Conservation (phyloP, 2,888 invertebrate genomes). For the Eupeodes latifasciatus region DNA sequence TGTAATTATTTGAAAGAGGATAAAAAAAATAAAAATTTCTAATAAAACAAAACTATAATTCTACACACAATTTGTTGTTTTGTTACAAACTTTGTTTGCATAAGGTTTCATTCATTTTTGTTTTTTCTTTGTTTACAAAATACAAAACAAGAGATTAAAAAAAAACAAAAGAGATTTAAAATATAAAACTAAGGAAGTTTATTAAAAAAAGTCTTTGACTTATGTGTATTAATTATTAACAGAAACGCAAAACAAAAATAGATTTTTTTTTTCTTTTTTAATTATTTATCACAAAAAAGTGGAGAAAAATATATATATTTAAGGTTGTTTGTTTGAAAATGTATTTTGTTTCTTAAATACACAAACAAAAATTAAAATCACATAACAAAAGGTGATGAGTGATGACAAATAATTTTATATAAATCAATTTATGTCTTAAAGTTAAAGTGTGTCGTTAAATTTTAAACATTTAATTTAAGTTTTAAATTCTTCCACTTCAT, state of each 20-base stretch:
- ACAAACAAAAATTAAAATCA: constrained; percentile 26
- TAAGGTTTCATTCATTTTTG: neutral
- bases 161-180: constrained; percentile 17
- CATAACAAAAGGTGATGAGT: constrained; percentile 17
- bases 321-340: neutral
- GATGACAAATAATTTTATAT: constrained; percentile 21
- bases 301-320: constrained; percentile 24
- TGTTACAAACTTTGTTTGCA: constrained; percentile 38
- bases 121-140: neutral
- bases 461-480: constrained; percentile 11
- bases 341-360: constrained; percentile 6
- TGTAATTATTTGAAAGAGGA: constrained; percentile 5
- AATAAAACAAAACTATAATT: no score
- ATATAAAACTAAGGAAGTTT: constrained; percentile 24
- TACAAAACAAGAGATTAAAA: constrained; percentile 5
- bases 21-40: neutral
- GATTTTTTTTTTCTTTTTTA: neutral
- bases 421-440: constrained; percentile 5
- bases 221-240: neutral
- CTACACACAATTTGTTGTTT: neutral
- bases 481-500: neutral
- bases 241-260: neutral
- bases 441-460: neutral
- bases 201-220: constrained; percentile 24
- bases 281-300: constrained; percentile 51